Conservation (phyloP, 2,113 vertebrate species). For the Melospiza melodia region DNA sequence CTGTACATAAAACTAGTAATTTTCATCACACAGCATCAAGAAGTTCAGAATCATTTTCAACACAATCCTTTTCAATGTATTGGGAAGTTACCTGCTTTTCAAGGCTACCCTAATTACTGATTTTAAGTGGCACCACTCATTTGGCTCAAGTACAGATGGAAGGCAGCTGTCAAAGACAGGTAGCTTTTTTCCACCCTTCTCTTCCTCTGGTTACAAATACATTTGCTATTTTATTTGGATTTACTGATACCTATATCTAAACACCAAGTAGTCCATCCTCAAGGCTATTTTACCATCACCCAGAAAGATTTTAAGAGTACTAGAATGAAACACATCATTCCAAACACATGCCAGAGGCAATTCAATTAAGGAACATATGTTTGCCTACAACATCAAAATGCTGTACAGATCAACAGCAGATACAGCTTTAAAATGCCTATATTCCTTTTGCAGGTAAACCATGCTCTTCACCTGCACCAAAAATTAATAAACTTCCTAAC, state of each 20-base stretch:
- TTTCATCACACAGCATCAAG: neutral
- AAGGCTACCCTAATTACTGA: neutral
- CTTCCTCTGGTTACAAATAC: neutral
- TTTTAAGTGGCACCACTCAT: neutral
- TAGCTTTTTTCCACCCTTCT: neutral
- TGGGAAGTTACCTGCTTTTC: neutral
- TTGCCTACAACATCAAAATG: neutral
- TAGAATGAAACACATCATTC: neutral
- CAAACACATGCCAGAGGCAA: neutral
- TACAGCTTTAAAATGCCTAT: neutral
- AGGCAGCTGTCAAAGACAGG: neutral
- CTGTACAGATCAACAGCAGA: neutral
- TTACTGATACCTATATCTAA: neutral
- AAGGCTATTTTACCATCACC: neutral
- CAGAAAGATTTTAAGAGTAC: neutral
- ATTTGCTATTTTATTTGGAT: neutral
- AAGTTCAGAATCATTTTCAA: rapidly evolving
- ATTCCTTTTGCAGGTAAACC: neutral
- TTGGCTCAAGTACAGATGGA: neutral
- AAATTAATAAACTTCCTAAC: neutral
- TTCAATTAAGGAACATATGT: neutral
- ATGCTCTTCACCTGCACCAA: neutral
- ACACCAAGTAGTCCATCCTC: neutral
- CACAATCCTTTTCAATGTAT: neutral
- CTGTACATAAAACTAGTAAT: neutral